Evolutionary conservation across 2,888 invertebrate genomes (phyloP), one percentile per base, ranked within the genome.

Genomic region (Morpho achilles): DNA sequence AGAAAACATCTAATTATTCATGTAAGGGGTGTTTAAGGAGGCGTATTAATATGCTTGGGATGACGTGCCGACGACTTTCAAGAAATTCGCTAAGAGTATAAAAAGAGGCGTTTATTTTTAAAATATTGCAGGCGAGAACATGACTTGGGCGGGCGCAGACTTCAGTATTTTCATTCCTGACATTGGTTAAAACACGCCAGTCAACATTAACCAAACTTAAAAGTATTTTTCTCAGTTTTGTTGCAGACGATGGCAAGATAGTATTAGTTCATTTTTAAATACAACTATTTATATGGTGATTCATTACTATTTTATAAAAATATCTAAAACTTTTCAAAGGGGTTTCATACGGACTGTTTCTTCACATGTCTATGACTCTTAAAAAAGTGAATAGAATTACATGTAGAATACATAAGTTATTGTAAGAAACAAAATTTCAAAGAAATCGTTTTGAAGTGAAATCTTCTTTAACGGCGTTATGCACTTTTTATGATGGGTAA

Each of bases 1-100:
- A 69, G 76, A 77, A 83, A 86, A 87, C 86, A 87, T 82, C 86
- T 88, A 89, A 89, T 90, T 89, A 89, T 89, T 90, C 89, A 88
- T 85, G 88, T 89, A 82, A 79, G 85, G 88, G 88, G 83, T 82
- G 87, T 82, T 82, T 84, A 84, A 83, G 79, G 80, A 79, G 73
- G 77, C 79, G 84, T 84, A 86, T 87, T 88, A 89, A 85, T 82
- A 82, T 78, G 78, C 79, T 71, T 61, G 69, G 71, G 72, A 75
- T 70, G 69, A 59, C 68, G 71, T 61, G 71, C 60, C 69, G 75
- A 70, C 68, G 74, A 71, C 73, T 77, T 82, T 82, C 79, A 70
- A 79, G 82, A 85, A 87, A 84, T 85, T 81, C 76, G 76, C 74
- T 69, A 73, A 76, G 77, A 76, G 76, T 71, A 74, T 77, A 80